Evolutionary conservation across 2,797 vertebrate species (phyloP), one percentile per base, ranked within the genome.

Genomic region (Hyperoplus lanceolatus): DNA sequence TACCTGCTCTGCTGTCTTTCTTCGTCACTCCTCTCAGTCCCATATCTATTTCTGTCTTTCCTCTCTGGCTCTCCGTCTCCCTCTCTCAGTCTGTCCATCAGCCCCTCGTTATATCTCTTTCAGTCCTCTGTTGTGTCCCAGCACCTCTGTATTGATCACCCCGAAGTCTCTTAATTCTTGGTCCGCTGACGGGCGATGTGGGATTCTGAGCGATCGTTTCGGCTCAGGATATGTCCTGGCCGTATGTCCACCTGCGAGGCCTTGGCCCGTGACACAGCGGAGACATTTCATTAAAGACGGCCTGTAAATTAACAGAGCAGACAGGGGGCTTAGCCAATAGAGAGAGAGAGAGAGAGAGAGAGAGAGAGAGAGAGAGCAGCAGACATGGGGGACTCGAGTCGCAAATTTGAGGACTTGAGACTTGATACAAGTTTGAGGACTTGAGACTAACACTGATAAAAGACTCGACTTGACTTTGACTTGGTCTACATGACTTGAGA

Each of bases 281-380:
- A 82, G 84, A 79, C 82, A 63, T 76, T 82, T 88, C 79, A 90
- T 94, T 93, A 91, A 88, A 88, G 67, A 59, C 39, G 39, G 72
- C 66, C 75, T 72, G 77, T 91, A 91, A 92, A 91, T 90, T 76
- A 90, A 53, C 53, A 50, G 68, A 78, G n/a, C 69, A 42, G 71
- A 55, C 12, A 12, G 53, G n/a, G 1, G 9, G 59, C 43, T 72
- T 65, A 79, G 63, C 43, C n/a, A 70, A 71, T 29, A 50, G 42
- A 69, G 56, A 4, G 6, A 79, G 75, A 56, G 75, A 29, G 29
- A 29, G 29, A 29, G 29, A 29, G 29, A 29, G 29, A 29, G 29
- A 29, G 29, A 29, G 29, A 29, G 57, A 21, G 21, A 21, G 21
- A 21, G 21, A 21, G 21, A 21, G 21, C 21, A 21, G 21, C 21